Evolutionary conservation across 2,797 vertebrate genomes (phyloP).

Genomic region (Eospalax fontanierii): DNA sequence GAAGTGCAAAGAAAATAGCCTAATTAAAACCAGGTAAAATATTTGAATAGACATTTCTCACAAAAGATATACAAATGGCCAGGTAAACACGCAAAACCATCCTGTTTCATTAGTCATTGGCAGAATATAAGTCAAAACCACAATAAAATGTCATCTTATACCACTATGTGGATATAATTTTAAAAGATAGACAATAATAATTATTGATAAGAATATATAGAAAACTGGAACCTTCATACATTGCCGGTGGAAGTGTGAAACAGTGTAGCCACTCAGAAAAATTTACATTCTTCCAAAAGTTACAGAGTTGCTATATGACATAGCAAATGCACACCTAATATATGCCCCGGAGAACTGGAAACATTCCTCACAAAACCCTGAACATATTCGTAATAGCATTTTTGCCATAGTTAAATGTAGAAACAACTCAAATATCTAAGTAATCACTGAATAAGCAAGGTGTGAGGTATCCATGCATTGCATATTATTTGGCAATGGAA

Average conservation of each 20-base stretch:
- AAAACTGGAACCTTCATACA: background rate
- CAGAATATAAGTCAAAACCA: constrained; percentile 42
- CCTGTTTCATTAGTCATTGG: background rate
- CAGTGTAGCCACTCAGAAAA: background rate
- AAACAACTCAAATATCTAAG: background rate
- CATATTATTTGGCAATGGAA: constrained; percentile 8
- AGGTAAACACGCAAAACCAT: constrained; percentile 41
- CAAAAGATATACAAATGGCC: background rate
- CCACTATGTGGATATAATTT: background rate
- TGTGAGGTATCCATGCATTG: background rate
- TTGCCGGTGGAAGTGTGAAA: constrained; percentile 3
- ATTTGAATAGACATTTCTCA: constrained; percentile 53
- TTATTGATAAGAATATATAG: background rate
- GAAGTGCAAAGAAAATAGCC: background rate
- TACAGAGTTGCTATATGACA: background rate
- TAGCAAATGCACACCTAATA: background rate
- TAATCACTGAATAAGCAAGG: constrained; percentile 25
- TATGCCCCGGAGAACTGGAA: constrained; percentile 21
- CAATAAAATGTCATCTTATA: background rate
- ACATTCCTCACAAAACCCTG: background rate
- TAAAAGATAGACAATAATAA: background rate
- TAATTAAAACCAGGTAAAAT: constrained; percentile 17
- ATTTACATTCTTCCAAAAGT: constrained; percentile 32
- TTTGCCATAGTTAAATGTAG: constrained; percentile 3
- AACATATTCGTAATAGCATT: constrained; percentile 25